phyloP scores from a whole-genome alignment of 2,113 vertebrate species.

The Trichomycterus rosablanca region DNA sequence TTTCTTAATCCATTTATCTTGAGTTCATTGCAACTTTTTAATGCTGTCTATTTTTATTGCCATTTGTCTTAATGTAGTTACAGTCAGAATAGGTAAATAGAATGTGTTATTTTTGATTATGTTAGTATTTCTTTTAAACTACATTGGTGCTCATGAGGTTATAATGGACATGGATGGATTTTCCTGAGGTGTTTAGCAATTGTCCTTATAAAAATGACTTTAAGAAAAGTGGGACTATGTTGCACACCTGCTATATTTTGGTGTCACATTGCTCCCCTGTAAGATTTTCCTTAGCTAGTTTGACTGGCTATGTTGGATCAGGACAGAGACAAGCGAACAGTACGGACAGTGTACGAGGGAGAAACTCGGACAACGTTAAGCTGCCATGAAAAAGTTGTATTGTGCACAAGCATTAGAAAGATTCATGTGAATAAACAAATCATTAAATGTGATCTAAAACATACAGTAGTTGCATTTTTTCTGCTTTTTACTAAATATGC shows the following conservation, averaged over 20 bases:
- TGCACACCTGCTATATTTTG: slow-evolving; percentile 30
- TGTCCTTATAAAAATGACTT: slow-evolving; percentile 54
- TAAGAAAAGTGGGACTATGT: slow-evolving; percentile 51
- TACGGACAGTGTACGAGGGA: slow-evolving; percentile 43
- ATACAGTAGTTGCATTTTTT: slow-evolving; percentile 24
- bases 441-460: slow-evolving; percentile 75
- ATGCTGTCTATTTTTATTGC: slow-evolving; percentile 68
- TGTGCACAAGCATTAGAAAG: slow-evolving; percentile 58
- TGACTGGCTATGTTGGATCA: slow-evolving; percentile 43
- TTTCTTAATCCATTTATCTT: slow-evolving; percentile 67
- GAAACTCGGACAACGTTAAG: slow-evolving; percentile 38
- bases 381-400: slow-evolving; percentile 48
- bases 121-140: slow-evolving; percentile 41
- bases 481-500: slow-evolving; percentile 1
- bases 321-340: slow-evolving; percentile 19
- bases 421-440: slow-evolving; percentile 65
- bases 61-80: slow-evolving; percentile 71
- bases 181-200: slow-evolving; percentile 45
- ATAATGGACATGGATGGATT: slow-evolving; percentile 32
- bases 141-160: slow-evolving; percentile 60
- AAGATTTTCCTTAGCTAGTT: slow-evolving; percentile 52
- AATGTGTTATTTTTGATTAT: slow-evolving; percentile 53
- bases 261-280: slow-evolving; percentile 27
- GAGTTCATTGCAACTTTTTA: slow-evolving; percentile 61
- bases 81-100: slow-evolving; percentile 64